Evolutionary conservation across 2,888 invertebrate genomes (phyloP), one percentile per base, ranked within the genome.

Genomic region (Cantharis flavilabris): DNA sequence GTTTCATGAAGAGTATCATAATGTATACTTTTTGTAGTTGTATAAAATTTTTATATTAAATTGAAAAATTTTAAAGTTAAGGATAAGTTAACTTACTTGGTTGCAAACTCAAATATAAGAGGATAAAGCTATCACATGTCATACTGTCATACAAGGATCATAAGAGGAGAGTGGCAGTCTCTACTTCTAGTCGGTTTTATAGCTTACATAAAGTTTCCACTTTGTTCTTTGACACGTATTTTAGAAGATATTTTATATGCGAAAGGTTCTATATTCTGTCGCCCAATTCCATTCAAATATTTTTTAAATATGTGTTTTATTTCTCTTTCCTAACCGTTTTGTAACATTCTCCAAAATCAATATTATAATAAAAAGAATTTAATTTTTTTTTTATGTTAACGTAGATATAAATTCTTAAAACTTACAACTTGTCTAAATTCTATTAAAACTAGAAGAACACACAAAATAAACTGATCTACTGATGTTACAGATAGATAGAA

Each of bases 171-270:
- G 75, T 72, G 70, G 72, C 75, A 78, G 67, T 78, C 73, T 75
- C 72, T 78, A 75, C 73, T 78, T 76, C 73, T 75, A 75, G 78
- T 76, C 71, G 77, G 75, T 76, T 78, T 78, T 78, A 78, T 78
- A 76, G 72, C 78, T 78, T 78, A 78, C 75, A 81, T 81, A 81
- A 80, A 81, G 77, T 79, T 80, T 77, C 79, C 80, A 79, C 80
- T 80, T 80, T 80, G 80, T 80, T 74, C 76, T 78, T 79, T 79
- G 79, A 78, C 80, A 79, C 80, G 81, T 80, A 80, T 81, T 80
- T 77, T 72, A 76, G 71, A 76, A 79, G 79, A 79, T 79, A 79
- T 80, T 80, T 80, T 79, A 79, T 80, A 80, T 79, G 79, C 74
- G 80, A 80, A 80, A 80, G 78, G 75, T 73, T 76, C 76, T 77